Evolutionary conservation across 2,113 vertebrate species (phyloP), one percentile per base, ranked within the genome.

Genomic region (Meriones unguiculatus): DNA sequence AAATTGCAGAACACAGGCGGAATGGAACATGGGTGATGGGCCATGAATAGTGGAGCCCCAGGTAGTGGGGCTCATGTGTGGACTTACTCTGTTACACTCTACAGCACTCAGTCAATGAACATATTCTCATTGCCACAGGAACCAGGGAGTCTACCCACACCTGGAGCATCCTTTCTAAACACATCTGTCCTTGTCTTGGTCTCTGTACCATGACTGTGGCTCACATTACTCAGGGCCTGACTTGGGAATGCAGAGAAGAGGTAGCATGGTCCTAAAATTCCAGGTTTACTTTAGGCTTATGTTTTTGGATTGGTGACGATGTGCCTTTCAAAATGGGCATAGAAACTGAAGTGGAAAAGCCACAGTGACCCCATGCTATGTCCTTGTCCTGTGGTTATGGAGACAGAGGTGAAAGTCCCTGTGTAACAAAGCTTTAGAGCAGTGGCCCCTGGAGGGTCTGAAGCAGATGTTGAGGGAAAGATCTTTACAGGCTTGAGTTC

Each of bases 41-140:
- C 24, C 8, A 18, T 18, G 25, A 25, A 30, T 17, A 5, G 59
- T 41, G 12, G n/a, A 84, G 24, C 7, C 13, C n/a, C 8, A 62
- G 1, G 15, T 30, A 24, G 52, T 24, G 3, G 41, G 17, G 2
- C 52, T 46, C 22, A 6, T 2, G 25, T 46, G 32, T 0, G 14
- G n/a, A 12, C 10, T 78, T 24, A 28, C 22, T 35, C 32, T 15
- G 3, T 28, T 41, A 76, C 22, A 24, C 28, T 57, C 50, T 7
- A 30, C 2, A 67, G 7, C 54, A 12, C 7, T 17, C 24, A 11
- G 0, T 18, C 35, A 17, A 52, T 22, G 65, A 38, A 35, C 10
- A 67, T 0, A 0, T 65, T 20, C 8, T 46, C n/a, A 57, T 64
- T 46, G 4, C 5, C 1, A 14, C 2, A 0, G 10, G 20, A 11